phyloP scores from a whole-genome alignment of 2,797 vertebrate species.

The Sciaenops ocellatus region DNA sequence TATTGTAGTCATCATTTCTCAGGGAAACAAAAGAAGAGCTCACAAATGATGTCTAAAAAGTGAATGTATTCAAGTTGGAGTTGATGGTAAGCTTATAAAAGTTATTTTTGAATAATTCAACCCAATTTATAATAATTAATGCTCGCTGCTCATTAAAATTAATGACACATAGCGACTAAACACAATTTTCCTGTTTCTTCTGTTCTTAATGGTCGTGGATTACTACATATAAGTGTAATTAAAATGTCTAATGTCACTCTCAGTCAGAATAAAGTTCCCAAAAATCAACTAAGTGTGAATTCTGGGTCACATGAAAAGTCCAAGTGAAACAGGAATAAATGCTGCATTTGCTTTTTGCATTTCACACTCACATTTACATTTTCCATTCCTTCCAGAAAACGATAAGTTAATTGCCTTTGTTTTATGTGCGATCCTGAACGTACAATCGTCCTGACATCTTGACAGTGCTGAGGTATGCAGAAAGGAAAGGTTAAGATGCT shows the following conservation, averaged over 20 bases:
- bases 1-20: not conserved
- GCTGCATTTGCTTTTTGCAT: not conserved
- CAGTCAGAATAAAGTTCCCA: conserved; percentile 4
- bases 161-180: not conserved
- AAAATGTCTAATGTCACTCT: not conserved
- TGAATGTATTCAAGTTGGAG: not conserved
- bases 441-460: conserved; percentile 39
- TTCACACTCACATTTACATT: not conserved
- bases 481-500: conserved; percentile 62
- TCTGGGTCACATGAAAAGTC: not conserved
- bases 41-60: not conserved
- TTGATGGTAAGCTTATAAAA: not conserved
- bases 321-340: conserved; percentile 4
- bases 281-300: conserved; percentile 10
- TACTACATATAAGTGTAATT: conserved; percentile 2
- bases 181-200: not conserved
- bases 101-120: not conserved
- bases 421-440: conserved; percentile 20
- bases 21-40: conserved; percentile 2
- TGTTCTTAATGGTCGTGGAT: not conserved
- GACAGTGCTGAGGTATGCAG: conserved; percentile 67
- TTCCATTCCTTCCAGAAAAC: conserved; percentile 6
- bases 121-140: not conserved
- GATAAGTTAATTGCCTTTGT: conserved; percentile 39
- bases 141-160: conserved; percentile 4